Evolutionary conservation across 2,797 vertebrate genomes (phyloP).

Genomic region (Brotula barbata): DNA sequence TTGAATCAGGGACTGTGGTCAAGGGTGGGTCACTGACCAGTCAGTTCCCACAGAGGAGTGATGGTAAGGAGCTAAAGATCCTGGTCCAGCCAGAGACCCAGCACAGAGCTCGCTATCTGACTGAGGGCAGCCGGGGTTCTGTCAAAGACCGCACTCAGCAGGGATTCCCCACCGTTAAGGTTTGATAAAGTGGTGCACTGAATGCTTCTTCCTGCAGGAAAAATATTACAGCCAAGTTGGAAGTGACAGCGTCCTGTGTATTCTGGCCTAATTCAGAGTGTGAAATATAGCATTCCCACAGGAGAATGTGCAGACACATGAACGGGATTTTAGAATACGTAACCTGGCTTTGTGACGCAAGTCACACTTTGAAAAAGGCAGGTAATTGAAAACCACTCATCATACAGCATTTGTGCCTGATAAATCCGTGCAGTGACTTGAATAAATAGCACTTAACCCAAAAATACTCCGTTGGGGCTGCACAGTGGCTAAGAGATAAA

Average conservation of each 20-base stretch:
- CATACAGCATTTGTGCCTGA: background rate
- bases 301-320: slow-evolving; percentile 4
- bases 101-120: slow-evolving; percentile 96
- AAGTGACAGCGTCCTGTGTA: slow-evolving; percentile 14
- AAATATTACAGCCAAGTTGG: slow-evolving; percentile 9
- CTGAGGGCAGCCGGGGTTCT: slow-evolving; percentile 96
- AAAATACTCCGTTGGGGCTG: slow-evolving; percentile 1
- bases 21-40: slow-evolving; percentile 89
- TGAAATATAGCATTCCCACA: background rate
- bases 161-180: slow-evolving; percentile 97
- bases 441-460: background rate
- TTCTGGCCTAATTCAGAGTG: background rate
- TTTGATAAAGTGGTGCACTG: slow-evolving; percentile 59
- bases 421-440: background rate
- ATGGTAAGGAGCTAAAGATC: slow-evolving; percentile 98
- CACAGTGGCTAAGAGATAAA: slow-evolving; percentile 10
- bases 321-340: slow-evolving; percentile 3
- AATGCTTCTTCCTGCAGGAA: slow-evolving; percentile 13
- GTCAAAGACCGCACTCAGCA: slow-evolving; percentile 98
- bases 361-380: background rate
- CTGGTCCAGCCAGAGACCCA: slow-evolving; percentile 97
- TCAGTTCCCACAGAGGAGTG: slow-evolving; percentile 92
- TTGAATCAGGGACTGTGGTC: slow-evolving; percentile 74
- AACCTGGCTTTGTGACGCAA: background rate
- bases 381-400: background rate